Conservation (phyloP, 2,113 vertebrate species). For the Lutjanus erythropterus region DNA sequence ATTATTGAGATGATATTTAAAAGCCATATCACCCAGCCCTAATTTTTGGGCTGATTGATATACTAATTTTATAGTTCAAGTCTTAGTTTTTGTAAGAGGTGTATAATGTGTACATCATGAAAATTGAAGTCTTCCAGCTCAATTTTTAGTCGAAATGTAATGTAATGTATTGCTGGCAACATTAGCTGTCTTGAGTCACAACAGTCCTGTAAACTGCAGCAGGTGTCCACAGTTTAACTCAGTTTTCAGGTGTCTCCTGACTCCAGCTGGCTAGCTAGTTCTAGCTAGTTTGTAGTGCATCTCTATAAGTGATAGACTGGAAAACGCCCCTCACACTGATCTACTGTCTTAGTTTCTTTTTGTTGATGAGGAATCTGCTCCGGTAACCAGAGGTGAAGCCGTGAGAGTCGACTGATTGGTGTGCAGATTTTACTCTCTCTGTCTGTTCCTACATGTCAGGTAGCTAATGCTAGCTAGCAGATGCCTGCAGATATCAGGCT, state of each 20-base stretch:
- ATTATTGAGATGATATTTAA: too few relatives aligned
- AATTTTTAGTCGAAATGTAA: not conserved
- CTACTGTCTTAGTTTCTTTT: not conserved
- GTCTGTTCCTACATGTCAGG: constrained; percentile 10
- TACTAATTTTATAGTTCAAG: too few relatives aligned
- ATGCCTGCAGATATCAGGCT: constrained; percentile 28
- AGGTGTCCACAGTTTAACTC: not conserved
- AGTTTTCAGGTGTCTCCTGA: not conserved
- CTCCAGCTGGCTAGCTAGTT: not conserved
- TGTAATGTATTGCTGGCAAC: not conserved
- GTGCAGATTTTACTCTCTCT: constrained; percentile 4
- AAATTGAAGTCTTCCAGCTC: too few relatives aligned
- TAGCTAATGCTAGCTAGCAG: constrained; percentile 8
- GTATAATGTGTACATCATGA: not conserved
- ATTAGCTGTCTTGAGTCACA: not conserved
- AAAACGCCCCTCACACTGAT: not conserved
- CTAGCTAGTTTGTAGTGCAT: not conserved
- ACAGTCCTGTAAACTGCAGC: not conserved
- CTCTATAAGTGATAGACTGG: not conserved
- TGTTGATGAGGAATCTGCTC: not conserved
- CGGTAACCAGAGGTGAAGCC: not conserved
- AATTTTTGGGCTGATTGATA: not conserved
- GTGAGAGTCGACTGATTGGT: not conserved
- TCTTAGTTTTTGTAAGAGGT: not conserved
- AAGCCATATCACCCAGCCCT: not conserved